Conservation (phyloP, 1,140 invertebrate species). For the Battus philenor region DNA sequence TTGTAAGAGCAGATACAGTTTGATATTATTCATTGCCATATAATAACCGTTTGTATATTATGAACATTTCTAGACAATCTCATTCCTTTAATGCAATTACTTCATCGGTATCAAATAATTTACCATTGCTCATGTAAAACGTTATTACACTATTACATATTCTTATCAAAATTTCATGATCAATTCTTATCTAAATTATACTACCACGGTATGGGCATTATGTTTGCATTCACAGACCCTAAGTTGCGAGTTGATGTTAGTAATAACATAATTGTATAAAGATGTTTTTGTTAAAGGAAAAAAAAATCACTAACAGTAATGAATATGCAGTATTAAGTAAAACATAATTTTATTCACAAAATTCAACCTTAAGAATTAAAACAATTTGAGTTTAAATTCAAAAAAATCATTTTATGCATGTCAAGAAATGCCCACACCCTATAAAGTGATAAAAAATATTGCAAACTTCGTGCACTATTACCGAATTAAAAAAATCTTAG, state of each 20-base stretch:
- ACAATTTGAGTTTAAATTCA: too few relatives aligned
- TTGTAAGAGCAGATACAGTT: too few relatives aligned
- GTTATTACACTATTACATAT: slow-evolving; percentile 38
- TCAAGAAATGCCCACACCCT: slow-evolving; percentile 32
- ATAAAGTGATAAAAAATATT: slow-evolving; percentile 17
- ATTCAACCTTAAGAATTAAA: too few relatives aligned
- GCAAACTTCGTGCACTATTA: slow-evolving; percentile 14
- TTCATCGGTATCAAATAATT: slow-evolving; percentile 50
- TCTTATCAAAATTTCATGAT: slow-evolving; percentile 34
- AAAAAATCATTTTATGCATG: too few relatives aligned
- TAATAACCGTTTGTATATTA: slow-evolving; percentile 39
- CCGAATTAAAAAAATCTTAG: slow-evolving; percentile 11
- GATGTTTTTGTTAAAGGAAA: too few relatives aligned
- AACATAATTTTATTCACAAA: too few relatives aligned
- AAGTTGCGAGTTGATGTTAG: too few relatives aligned
- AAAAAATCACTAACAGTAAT: too few relatives aligned
- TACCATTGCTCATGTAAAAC: slow-evolving; percentile 46
- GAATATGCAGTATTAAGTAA: too few relatives aligned
- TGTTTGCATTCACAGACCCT: too few relatives aligned
- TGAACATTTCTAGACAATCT: slow-evolving; percentile 46
- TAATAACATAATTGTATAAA: too few relatives aligned
- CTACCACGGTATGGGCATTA: slow-evolving; percentile 45
- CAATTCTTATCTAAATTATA: slow-evolving; percentile 42
- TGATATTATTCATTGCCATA: not conserved
- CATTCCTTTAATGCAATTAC: slow-evolving; percentile 48